Base-by-base conservation (phyloP, 2,797 vertebrate genomes). In the Sebastes kiyomatsui region DNA sequence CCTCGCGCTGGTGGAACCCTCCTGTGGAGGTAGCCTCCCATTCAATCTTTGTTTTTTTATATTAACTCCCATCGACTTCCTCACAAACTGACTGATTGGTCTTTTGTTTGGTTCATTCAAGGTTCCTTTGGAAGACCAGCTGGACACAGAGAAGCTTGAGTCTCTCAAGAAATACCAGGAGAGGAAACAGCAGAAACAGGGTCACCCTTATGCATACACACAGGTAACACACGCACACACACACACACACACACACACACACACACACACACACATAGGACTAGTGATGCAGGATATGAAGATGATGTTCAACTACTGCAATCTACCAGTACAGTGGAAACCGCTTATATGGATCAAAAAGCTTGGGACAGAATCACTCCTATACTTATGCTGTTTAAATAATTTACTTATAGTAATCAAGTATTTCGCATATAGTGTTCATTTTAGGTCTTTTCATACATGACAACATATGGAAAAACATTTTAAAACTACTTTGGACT, bases 1-100 rank as follows among this genome's bases (percentile, higher is more conserved):
- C 98, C 0, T 91, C 96, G 9, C 98, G 98, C 75, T 99, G 98
- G 98, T 99, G 98, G 98, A 99, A 99, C 60, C 99, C 98, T 66
- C 97, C 98, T 7, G 97, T 97, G 30, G 97, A 99, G 90, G 98
- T 97, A 88, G 88, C 94, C 2, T 22, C 12, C 2, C 7, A 1
- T 28, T 77, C 1, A 11, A 35, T 60, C 2, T 23, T 59, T 70
- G 4, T 28, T 28, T 72, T 61, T 56, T 3, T 22, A 20, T 56
- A 52, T 66, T 2, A 75, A 32, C 18, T 70, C 14, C 14, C 16
- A 5, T 16, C 20, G 4, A 61, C 55, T 28, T 28, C 35, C 35
- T 13, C 42, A 71, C n/a, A 38, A 62, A 68, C 61, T 49, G 30
- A 69, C 20, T 74, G 16, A 60, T n/a, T 7, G 35, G 2, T 7